A percentile compares a stretch with the other conserved stretches of the same genome.
phyloP scores from a whole-genome alignment of 2,797 vertebrate genomes.

The Etheostoma nigrum region DNA sequence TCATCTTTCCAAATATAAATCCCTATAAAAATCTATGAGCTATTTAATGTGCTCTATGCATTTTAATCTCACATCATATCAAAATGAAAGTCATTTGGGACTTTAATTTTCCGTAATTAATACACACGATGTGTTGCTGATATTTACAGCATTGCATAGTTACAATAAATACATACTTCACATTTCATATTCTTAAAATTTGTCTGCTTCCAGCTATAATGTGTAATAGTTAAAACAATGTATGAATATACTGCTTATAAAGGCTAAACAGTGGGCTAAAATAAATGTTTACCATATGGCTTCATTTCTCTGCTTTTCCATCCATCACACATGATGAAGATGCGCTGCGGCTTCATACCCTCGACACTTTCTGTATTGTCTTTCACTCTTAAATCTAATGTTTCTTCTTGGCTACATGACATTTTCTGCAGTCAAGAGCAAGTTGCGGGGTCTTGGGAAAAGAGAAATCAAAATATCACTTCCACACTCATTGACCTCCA shows the following conservation, averaged over 20 bases:
- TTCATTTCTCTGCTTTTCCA: neutral
- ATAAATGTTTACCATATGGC: neutral
- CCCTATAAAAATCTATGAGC: constrained; percentile 5
- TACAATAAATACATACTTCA: neutral
- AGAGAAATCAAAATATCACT: constrained; percentile 57
- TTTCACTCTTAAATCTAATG: constrained; percentile 14
- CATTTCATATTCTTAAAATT: neutral
- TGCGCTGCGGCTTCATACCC: neutral
- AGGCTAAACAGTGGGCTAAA: neutral
- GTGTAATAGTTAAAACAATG: neutral
- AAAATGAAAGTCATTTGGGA: neutral
- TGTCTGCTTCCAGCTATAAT: neutral
- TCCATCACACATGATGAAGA: neutral
- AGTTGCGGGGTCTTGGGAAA: constrained; percentile 53
- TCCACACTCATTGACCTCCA: constrained; percentile 65
- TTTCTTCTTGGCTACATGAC: constrained; percentile 18
- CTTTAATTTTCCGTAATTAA: too few species aligned
- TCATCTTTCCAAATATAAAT: constrained; percentile 23
- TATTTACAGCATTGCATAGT: neutral
- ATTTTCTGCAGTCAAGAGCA: constrained; percentile 46
- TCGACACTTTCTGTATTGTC: neutral
- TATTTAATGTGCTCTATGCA: neutral
- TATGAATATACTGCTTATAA: neutral
- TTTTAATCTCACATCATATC: neutral
- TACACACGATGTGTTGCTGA: too few species aligned